Evolutionary conservation across 2,113 vertebrate species (phyloP).

Genomic region (Xyrauchen texanus): DNA sequence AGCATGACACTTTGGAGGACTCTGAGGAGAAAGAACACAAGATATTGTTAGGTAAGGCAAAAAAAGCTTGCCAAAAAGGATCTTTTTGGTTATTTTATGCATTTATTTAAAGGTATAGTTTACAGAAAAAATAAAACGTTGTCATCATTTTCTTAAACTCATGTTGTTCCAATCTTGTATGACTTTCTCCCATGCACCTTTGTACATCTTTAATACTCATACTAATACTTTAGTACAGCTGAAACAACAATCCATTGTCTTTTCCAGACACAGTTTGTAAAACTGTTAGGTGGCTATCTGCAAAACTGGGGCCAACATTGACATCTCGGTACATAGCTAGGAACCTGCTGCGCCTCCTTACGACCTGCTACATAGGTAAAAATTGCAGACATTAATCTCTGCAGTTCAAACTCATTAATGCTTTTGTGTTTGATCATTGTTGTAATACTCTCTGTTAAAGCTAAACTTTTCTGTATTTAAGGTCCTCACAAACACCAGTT

Average conservation of each 20-base stretch:
- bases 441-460: neutral
- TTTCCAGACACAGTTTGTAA: conserved; percentile 93
- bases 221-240: neutral
- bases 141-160: too few species aligned
- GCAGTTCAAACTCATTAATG: neutral
- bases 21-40: conserved; percentile 89
- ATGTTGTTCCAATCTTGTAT: too few species aligned
- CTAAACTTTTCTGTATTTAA: conserved; percentile 51
- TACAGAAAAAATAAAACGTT: too few species aligned
- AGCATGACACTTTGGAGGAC: conserved; percentile 77
- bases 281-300: conserved; percentile 92
- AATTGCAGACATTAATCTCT: conserved; percentile 5
- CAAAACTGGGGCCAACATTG: conserved; percentile 93
- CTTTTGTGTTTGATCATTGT: neutral
- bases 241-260: neutral
- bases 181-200: too few species aligned
- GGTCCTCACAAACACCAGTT: conserved; percentile 91
- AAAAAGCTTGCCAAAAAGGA: neutral
- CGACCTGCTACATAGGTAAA: conserved; percentile 91
- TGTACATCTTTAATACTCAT: neutral
- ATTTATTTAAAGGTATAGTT: neutral
- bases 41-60: conserved; percentile 87
- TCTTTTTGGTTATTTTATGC: too few species aligned
- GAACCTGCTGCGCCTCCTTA: conserved; percentile 92
- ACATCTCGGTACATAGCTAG: conserved; percentile 89